These are phyloP conservation scores for Eupleurogrammus muticus DNA, from an alignment of 2,797 vertebrate species.

Conservation along the genomic window DNA sequence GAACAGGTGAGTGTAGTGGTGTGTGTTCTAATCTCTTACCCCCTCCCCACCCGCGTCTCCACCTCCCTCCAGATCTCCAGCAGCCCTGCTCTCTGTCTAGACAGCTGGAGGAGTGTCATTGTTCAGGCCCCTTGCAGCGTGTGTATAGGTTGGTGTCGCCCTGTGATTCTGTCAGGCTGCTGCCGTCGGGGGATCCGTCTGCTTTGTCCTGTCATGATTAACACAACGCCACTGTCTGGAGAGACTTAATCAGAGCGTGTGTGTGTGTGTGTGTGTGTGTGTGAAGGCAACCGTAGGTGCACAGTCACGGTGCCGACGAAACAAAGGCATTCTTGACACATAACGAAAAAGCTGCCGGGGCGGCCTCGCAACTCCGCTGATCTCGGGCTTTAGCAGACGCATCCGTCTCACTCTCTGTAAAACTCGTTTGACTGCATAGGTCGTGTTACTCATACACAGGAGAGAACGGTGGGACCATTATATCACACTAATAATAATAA, in stretches of 20 bases:
- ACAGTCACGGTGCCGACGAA: slow-evolving; percentile 35
- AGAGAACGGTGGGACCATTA: too few species aligned
- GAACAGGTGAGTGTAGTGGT: slow-evolving; percentile 72
- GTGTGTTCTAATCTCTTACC: slow-evolving; percentile 66
- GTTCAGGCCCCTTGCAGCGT: slow-evolving; percentile 46
- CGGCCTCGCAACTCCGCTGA: slow-evolving; percentile 31
- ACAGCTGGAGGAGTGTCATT: slow-evolving; percentile 71
- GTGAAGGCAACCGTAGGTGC: slow-evolving; percentile 3
- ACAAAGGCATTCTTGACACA: slow-evolving; percentile 57
- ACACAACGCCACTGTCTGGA: slow-evolving; percentile 60
- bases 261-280: slow-evolving; percentile 13
- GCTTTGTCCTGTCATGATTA: slow-evolving; percentile 69
- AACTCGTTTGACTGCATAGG: slow-evolving; percentile 61
- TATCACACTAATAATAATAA: too few species aligned
- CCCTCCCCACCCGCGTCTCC: slow-evolving; percentile 47
- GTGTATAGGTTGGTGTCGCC: slow-evolving; percentile 21
- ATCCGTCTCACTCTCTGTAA: slow-evolving; percentile 27
- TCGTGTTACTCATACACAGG: slow-evolving; percentile 24
- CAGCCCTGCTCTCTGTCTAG: slow-evolving; percentile 66
- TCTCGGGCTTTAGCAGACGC: slow-evolving; percentile 15
- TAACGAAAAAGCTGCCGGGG: slow-evolving; percentile 46
- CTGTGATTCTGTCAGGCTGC: slow-evolving; percentile 55
- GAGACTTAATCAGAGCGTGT: slow-evolving; percentile 56
- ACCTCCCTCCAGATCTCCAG: slow-evolving; percentile 59
- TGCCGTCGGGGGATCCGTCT: slow-evolving; percentile 62